Evolutionary conservation across 2,888 invertebrate species (phyloP), one percentile per base, ranked within the genome.

Genomic region (Odontothrips loti): DNA sequence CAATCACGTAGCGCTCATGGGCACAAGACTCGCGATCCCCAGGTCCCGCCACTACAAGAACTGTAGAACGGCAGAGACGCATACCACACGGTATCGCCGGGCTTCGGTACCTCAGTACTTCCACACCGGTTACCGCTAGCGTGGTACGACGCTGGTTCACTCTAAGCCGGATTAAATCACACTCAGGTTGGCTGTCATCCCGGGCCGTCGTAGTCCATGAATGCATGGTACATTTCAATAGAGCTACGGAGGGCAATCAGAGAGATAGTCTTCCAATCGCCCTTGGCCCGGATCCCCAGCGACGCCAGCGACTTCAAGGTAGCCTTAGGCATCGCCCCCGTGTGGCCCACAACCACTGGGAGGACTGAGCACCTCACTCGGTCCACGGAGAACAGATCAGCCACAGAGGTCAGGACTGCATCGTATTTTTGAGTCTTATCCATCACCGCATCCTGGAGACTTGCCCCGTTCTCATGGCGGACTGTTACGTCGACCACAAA

Each of bases 261-360:
- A 27, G 84, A 84, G 0, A 86, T 84, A 0, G 85, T 86, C 47
- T 82, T 51, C 11, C 82, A 82, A 43, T 84, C 82, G 1, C 80
- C 29, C 0, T 81, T 80, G 47, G 84, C 83, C n/a, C 51, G 43
- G 0, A 86, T 83, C 8, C 84, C 84, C 0, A 86, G 82, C 63
- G 82, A 82, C 4, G 78, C 75, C 0, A 86, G 83, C 34, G 83
- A 82, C 0, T 29, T 9, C 23, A 84, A 51, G 47, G 86, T 87
- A 80, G 83, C 81, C 82, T 81, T 84, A 75, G 86, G 86, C 82
- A 86, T 82, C 20, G 85, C 85, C 20, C 86, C 86, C 82, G 86
- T 83, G 79, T 86, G 85, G 11, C 86, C 86, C 29, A 86, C 84
- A 80, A 86, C 85, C 9, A 86, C 83, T 0, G 86, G 86, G 80